Percentiles rank a stretch among this genome's conserved stretches.
phyloP scores from a whole-genome alignment of 2,113 vertebrate genomes.

The Montifringilla adamsi region DNA sequence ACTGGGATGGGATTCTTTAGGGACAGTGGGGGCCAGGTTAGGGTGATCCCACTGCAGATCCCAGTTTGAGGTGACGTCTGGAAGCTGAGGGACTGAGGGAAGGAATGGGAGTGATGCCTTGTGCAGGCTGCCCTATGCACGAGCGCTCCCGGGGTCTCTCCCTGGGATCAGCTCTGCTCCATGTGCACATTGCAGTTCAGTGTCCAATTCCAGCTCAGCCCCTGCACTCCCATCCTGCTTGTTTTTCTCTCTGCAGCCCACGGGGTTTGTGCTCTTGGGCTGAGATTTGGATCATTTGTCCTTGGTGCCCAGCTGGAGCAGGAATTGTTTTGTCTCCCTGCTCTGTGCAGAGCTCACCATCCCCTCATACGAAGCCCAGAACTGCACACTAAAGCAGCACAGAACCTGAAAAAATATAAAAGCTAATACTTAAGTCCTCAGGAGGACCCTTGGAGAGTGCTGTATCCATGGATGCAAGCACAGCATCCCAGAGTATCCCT shows the following conservation, averaged over 20 bases:
- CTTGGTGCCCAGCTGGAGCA: too few relatives aligned
- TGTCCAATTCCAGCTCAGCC: too few relatives aligned
- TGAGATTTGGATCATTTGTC: too few relatives aligned
- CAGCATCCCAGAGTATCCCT: background rate
- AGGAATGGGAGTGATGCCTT: background rate
- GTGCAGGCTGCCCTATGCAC: background rate
- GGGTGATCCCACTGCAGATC: background rate
- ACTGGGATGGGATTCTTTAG: background rate
- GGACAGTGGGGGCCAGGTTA: fast-evolving
- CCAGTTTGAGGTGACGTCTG: fast-evolving
- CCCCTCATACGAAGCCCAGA: background rate
- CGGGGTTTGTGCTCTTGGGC: too few relatives aligned
- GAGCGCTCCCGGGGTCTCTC: too few relatives aligned
- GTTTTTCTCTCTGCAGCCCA: too few relatives aligned
- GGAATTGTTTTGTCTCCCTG: too few relatives aligned
- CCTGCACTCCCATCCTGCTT: too few relatives aligned
- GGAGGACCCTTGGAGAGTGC: background rate
- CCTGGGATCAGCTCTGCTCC: too few relatives aligned
- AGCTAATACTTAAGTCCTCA: background rate
- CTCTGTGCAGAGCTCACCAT: too few relatives aligned
- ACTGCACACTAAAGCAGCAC: too few relatives aligned
- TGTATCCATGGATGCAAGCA: background rate
- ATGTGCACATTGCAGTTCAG: too few relatives aligned
- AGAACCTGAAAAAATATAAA: background rate
- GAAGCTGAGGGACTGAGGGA: background rate